Evolutionary conservation across 2,888 invertebrate species (phyloP), one percentile per base, ranked within the genome.

Genomic region (Tipula vernalis): DNA sequence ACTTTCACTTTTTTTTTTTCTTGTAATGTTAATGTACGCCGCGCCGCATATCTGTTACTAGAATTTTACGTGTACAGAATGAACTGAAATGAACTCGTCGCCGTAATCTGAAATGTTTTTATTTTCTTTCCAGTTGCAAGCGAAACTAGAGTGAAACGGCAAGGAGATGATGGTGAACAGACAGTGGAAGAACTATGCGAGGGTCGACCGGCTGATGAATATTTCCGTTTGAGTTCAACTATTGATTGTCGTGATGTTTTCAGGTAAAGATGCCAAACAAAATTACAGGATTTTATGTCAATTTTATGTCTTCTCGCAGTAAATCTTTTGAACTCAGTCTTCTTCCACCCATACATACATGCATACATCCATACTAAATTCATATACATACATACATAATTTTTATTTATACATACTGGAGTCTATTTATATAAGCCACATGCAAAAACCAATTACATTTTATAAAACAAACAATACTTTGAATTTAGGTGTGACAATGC

Each of bases 221-320:
- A 97, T 93, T 98, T 98, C 94, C 94, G 98, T 88, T 93, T 97
- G 89, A 93, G 94, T 88, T 94, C 95, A 86, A 96, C 96, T 39
- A 95, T 96, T 88, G 98, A 98, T 92, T 98, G 98, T 92, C 94
- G 98, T 89, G 98, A 98, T 91, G 98, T 98, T 89, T 97, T 98
- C 90, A 97, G 98, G 96, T 71, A 71, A 28, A 10, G 10, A 28
- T 57, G 15, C 15, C 3, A 87, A n/a, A n/a, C n/a, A n/a, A n/a
- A 71, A 71, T 86, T 86, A 41, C 1, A 28, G 28, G 13, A 51
- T 83, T 71, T 84, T 87, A 83, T 83, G 51, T 83, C 18, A 39
- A 86, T 86, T 44, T 42, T 71, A 86, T 86, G 83, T 18, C 36
- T 86, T 41, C 51, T 28, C 10, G 6, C 28, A 71, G 71, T 10